A percentile compares a stretch with the other conserved stretches of the same genome.
Conservation (phyloP, 2,797 vertebrate species). For the Sebastes matsubarae region DNA sequence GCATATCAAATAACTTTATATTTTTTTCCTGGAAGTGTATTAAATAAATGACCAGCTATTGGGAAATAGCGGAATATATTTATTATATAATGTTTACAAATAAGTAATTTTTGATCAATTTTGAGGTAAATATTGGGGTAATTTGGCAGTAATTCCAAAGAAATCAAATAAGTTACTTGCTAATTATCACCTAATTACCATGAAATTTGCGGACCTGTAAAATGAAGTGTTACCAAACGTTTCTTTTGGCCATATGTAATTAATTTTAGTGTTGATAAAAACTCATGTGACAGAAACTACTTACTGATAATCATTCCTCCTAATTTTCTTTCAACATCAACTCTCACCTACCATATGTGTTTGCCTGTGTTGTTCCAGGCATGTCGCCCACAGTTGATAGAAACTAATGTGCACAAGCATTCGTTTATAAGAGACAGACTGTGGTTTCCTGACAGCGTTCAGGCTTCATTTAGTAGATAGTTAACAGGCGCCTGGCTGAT, state of each 20-base stretch:
- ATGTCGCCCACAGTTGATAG: background rate
- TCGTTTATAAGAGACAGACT: constrained; percentile 7
- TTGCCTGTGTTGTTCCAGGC: background rate
- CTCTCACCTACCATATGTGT: background rate
- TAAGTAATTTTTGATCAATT: no score
- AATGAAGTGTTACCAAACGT: no score
- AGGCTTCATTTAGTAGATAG: constrained; percentile 21
- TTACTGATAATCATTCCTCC: background rate
- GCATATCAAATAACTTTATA: no score
- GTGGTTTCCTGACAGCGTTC: constrained; percentile 15
- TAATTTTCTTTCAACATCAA: background rate
- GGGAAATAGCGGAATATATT: no score
- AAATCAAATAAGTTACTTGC: no score
- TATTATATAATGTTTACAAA: no score
- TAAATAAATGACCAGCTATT: no score
- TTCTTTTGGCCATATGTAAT: background rate
- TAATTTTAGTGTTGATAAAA: background rate
- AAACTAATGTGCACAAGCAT: constrained; percentile 14
- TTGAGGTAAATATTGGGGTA: no score
- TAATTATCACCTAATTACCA: no score
- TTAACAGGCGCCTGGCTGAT: constrained; percentile 19
- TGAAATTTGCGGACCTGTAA: no score
- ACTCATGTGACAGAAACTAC: background rate
- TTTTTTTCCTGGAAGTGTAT: no score
- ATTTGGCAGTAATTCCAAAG: no score